Conservation (phyloP, 1,140 invertebrate species). For the Laodelphax striatellus region DNA sequence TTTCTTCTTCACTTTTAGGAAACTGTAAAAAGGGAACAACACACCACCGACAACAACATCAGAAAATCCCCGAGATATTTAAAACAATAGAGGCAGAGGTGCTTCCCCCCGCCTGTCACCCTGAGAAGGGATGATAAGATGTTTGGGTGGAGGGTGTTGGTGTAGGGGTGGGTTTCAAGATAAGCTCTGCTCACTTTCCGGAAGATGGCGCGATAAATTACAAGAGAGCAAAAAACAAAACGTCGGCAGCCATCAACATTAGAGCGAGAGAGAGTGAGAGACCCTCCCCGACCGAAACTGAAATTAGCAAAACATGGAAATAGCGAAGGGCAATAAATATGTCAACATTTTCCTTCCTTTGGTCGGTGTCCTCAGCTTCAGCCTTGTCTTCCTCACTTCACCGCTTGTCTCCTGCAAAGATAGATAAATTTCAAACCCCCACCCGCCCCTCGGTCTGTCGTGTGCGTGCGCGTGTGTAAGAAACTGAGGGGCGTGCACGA, state of each 20-base stretch:
- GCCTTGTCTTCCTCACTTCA: too few relatives aligned
- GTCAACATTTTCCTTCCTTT: constrained; percentile 8
- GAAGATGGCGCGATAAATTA: constrained; percentile 14
- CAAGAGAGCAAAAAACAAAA: constrained; percentile 11
- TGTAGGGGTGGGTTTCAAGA: constrained; percentile 3
- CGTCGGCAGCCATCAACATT: neutral
- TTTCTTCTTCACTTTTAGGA: too few relatives aligned
- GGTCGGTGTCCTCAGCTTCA: neutral
- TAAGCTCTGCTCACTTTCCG: constrained; percentile 9
- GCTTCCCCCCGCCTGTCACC: too few relatives aligned
- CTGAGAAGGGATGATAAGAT: neutral
- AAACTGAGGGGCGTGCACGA: too few relatives aligned
- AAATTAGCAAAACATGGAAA: constrained; percentile 15
- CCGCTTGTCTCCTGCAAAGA: too few relatives aligned
- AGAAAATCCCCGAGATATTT: neutral
- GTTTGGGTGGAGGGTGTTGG: neutral
- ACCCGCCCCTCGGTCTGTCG: too few relatives aligned
- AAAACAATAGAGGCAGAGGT: neutral
- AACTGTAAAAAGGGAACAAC: too few relatives aligned
- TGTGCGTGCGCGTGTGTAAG: too few relatives aligned
- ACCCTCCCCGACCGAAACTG: neutral
- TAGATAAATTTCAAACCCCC: too few relatives aligned
- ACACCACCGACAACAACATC: neutral
- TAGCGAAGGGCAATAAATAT: constrained; percentile 14
- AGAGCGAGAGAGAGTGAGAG: neutral